Evolutionary conservation across 23 tunicate species (phyloP), one percentile per base, ranked within the genome.

Genomic region (Trididemnum miniatum): DNA sequence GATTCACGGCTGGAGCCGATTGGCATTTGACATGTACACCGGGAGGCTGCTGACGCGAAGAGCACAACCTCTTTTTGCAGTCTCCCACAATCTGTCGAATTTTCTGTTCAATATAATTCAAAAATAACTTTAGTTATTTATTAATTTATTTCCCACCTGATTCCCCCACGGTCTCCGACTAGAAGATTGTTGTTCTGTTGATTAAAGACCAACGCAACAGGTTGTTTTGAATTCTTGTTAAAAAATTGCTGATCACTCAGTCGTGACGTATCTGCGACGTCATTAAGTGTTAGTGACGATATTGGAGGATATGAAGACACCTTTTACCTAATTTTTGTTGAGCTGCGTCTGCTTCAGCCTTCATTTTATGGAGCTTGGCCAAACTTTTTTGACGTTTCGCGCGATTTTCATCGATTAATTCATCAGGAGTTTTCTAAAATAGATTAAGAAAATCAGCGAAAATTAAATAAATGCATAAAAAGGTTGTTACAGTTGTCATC

Each of bases 181-280:
- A 87, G 57, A 0, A 85, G 59, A 36, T 50, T 81, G 25, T 81
- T 91, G 80, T 91, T 89, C 33, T 86, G 85, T 9, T 87, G 90
- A 35, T 91, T 89, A 57, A 91, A 91, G 5, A 35, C 62, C 0
- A 91, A 32, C 32, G 86, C 65, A 34, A 77, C 37, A 2, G 97
- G 84, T 31, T 74, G 76, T 29, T 75, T 79, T 1, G 78, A 71
- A 33, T 86, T 91, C 51, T 91, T 91, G 87, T 78, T 87, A 74
- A 81, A 84, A 40, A 85, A 91, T 62, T 81, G 89, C 49, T 91
- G 97, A 36, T 91, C 97, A 34, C 80, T 71, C 76, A 91, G 71
- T 3, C 90, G 82, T 25, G 90, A 65, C 59, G 76, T 79, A 49
- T 84, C 96, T 90, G 83, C 33, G 28, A 39, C 57, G 59, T 67